phyloP scores from a whole-genome alignment of 2,113 vertebrate genomes.

The Baryphthengus martii region DNA sequence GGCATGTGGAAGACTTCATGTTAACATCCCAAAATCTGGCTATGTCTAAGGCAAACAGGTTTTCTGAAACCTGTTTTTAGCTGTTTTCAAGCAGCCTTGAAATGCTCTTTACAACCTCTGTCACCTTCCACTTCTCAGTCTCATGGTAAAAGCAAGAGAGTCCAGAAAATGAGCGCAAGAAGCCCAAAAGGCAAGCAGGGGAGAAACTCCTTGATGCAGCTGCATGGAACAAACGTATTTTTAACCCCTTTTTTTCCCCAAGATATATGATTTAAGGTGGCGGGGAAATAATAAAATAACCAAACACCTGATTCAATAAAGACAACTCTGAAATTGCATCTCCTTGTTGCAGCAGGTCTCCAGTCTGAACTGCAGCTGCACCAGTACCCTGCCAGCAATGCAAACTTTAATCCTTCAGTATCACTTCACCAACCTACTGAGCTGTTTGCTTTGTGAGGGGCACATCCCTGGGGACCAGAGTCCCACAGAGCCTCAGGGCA shows the following conservation, averaged over 20 bases:
- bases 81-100: neutral
- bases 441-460: neutral
- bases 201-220: neutral
- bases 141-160: neutral
- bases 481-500: neutral
- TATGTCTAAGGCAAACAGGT: neutral
- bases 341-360: neutral
- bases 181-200: neutral
- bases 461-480: neutral
- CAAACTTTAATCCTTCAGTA: neutral
- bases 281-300: no score
- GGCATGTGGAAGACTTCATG: fast-evolving
- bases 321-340: neutral
- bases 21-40: neutral
- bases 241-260: no score
- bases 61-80: fast-evolving
- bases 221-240: neutral
- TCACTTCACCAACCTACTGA: neutral
- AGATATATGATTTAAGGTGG: no score
- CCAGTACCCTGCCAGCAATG: neutral
- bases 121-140: neutral
- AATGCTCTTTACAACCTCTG: neutral
- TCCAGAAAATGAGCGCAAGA: neutral
- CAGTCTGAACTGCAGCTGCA: neutral
- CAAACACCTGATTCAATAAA: neutral